Base-by-base conservation (phyloP, 1,140 invertebrate genomes). In the Drosophila kohkoa region DNA sequence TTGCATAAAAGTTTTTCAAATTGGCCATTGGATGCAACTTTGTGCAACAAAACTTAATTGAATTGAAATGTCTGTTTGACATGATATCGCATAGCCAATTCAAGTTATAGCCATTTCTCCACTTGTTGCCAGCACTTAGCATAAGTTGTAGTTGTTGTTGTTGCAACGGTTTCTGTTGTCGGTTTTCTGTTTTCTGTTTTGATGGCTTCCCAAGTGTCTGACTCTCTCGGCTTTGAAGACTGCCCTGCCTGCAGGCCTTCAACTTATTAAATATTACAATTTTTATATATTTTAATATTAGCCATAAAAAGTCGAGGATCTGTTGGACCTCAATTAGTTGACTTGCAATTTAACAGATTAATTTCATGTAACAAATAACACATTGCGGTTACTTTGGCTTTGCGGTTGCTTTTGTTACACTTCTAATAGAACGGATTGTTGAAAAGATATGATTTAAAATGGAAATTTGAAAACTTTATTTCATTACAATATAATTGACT, bases 11-110 rank as follows among this genome's bases (percentile, higher is more conserved):
- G 13, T 66, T 64, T 60, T 55, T 32, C 54, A 38, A 41, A 15
- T 57, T 57, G 54, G 54, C 32, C 54, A 32, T 41, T 41, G 16
- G 38, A 58, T 46, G 54, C 43, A 65, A 65, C 58, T 59, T 73
- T 73, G 63, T 51, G 48, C 57, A 62, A 49, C 45, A 49, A 67
- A 87, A 83, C 64, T 78, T 89, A 88, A 88, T 88, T 88, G 83
- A 88, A 88, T 89, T 89, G 75, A 85, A 88, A 88, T 89, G 83
- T 76, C 68, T 78, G 74, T 79, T 81, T 88, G 83, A 75, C 85
- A 88, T 88, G 83, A 89, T 65, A 88, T 82, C 78, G 63, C 64
- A 70, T 77, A 67, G 66, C 60, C 55, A 57, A 65, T 35, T 43
- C 51, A 28, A 54, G 28, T 54, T 32, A 57, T 7, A 49, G 38